A percentile compares a stretch with the other conserved stretches of the same genome.
These are phyloP conservation scores for Etheostoma nigrum DNA, from an alignment of 2,797 vertebrate genomes.

Conservation along the genomic window DNA sequence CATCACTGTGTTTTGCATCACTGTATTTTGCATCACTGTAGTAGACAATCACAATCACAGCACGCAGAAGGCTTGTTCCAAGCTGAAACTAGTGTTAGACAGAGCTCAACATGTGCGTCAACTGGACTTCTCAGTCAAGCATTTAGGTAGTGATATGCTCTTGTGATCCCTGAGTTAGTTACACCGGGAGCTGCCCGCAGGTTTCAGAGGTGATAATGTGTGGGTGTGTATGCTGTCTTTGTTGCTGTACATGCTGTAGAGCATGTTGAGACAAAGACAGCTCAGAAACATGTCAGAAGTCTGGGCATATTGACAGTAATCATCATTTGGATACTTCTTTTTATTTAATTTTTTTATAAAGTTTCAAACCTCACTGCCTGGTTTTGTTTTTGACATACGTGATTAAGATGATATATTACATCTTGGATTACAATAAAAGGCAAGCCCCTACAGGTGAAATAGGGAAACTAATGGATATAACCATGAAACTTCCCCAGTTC, in stretches of 20 bases:
- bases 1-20: background rate
- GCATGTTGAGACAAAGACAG: background rate
- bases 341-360: too few relatives aligned
- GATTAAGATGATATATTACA: background rate
- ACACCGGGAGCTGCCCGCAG: background rate
- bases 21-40: background rate
- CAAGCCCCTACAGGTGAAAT: too few relatives aligned
- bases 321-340: background rate
- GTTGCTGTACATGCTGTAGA: background rate
- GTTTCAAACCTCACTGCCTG: background rate
- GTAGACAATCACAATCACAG: background rate
- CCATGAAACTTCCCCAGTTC: too few relatives aligned
- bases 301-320: background rate
- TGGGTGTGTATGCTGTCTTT: background rate
- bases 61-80: background rate
- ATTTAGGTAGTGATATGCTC: background rate
- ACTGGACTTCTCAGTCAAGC: background rate
- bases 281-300: background rate
- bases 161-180: background rate
- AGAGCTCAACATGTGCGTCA: slow-evolving; percentile 16
- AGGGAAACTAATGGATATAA: too few relatives aligned
- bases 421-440: background rate
- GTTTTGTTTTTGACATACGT: background rate
- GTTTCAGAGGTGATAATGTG: background rate
- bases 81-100: background rate